Conservation (phyloP, 2,113 vertebrate species). For the Amphiprion ocellaris region DNA sequence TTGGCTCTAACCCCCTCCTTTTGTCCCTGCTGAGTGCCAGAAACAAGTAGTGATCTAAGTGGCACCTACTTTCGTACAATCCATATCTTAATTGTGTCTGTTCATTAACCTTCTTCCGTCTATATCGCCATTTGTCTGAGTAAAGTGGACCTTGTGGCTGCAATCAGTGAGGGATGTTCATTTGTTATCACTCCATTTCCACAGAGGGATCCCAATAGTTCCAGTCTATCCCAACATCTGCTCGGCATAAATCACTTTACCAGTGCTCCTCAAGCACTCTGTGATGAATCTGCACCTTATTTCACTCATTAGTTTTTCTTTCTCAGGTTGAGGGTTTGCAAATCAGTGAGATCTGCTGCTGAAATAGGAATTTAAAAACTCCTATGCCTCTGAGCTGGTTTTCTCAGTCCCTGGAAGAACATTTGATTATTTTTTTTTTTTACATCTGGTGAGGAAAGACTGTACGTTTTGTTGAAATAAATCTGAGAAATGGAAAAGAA, state of each 20-base stretch:
- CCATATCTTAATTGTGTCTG: conserved; percentile 8
- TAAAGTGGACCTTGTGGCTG: not conserved
- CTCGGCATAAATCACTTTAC: conserved; percentile 2
- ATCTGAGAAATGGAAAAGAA: too few relatives aligned
- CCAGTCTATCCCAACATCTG: conserved; percentile 2
- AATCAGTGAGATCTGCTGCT: conserved; percentile 24
- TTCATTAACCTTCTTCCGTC: conserved; percentile 13
- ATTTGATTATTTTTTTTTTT: not conserved
- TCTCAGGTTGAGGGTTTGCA: not conserved
- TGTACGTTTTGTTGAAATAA: too few relatives aligned
- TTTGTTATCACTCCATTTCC: not conserved
- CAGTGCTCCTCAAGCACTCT: not conserved
- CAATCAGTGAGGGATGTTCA: not conserved
- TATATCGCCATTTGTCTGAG: not conserved
- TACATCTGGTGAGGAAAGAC: too few relatives aligned
- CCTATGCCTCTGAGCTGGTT: not conserved
- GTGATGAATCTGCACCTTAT: not conserved
- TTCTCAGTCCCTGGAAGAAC: not conserved
- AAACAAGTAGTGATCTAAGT: conserved; percentile 1
- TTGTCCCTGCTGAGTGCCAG: conserved; percentile 22
- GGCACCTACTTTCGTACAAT: not conserved
- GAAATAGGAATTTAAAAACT: not conserved
- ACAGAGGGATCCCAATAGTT: not conserved
- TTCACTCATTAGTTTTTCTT: conserved; percentile 20
- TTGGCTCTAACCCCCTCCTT: not conserved